phyloP scores from a whole-genome alignment of 2,888 invertebrate species.

The Tenthredo notha region DNA sequence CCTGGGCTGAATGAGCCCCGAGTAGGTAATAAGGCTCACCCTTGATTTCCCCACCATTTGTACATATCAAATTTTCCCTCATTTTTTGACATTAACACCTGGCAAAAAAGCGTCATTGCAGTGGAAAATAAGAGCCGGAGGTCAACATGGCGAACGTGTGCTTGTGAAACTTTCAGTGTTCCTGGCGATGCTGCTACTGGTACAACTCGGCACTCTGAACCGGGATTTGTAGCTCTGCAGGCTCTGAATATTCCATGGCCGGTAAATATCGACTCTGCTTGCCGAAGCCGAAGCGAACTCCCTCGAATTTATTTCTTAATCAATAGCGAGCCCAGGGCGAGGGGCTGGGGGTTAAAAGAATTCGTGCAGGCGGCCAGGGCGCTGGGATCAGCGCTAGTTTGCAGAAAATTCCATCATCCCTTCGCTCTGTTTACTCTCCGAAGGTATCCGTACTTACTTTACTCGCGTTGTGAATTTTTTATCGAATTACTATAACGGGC shows the following conservation, averaged over 20 bases:
- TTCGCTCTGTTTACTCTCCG: conserved; percentile 30
- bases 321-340: conserved; percentile 30
- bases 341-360: conserved; percentile 14
- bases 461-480: conserved; percentile 38
- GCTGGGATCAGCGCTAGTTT: conserved; percentile 47
- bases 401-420: conserved; percentile 50
- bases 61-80: background rate
- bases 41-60: background rate
- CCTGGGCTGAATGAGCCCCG: background rate
- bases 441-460: conserved; percentile 32
- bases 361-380: conserved; percentile 45
- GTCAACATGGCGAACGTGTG: background rate
- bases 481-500: conserved; percentile 22
- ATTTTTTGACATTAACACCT: background rate
- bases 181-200: conserved; percentile 26
- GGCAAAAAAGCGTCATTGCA: background rate
- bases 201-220: background rate
- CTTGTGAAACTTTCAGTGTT: conserved; percentile 8
- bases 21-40: background rate
- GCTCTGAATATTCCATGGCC: conserved; percentile 50
- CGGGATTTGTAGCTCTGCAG: conserved; percentile 32
- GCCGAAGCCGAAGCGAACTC: conserved; percentile 46
- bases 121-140: background rate
- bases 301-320: conserved; percentile 51
- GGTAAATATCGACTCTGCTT: conserved; percentile 50